These are phyloP conservation scores for Anguilla pacifica DNA, from an alignment of 2,797 vertebrate genomes.

Conservation along the genomic window DNA sequence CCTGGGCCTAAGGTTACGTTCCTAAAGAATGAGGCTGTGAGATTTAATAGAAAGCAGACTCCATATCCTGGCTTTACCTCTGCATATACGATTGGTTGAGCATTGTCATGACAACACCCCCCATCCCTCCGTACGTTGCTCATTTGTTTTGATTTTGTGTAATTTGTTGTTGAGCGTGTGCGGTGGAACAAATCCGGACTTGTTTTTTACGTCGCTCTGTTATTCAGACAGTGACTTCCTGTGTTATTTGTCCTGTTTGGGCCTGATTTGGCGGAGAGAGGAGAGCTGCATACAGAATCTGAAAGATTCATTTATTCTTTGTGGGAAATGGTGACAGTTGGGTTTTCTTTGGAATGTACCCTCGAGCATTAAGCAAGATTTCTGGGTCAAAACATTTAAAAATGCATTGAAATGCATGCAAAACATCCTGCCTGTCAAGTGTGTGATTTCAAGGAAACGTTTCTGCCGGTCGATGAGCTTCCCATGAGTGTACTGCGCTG, in stretches of 20 bases:
- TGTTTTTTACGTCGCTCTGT: neutral
- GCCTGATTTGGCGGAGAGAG: neutral
- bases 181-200: neutral
- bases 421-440: constrained; percentile 48
- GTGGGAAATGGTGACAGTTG: neutral
- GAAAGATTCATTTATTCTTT: constrained; percentile 1
- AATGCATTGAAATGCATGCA: constrained; percentile 20
- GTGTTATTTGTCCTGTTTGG: neutral
- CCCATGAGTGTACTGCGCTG: constrained; percentile 22
- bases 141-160: neutral
- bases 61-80: constrained; percentile 7
- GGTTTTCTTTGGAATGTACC: neutral
- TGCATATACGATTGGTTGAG: constrained; percentile 30
- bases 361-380: constrained; percentile 12
- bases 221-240: neutral
- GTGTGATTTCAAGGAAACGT: constrained; percentile 40
- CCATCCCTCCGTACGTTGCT: neutral
- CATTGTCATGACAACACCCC: constrained; percentile 23
- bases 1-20: constrained; percentile 46
- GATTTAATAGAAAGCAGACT: constrained; percentile 50
- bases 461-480: constrained; percentile 7
- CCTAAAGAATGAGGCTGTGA: constrained; percentile 44
- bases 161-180: neutral
- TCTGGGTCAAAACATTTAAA: constrained; percentile 25
- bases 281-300: neutral